Conservation (phyloP, 35 echinoderm and acorn worm genomes). For the Hemicentrotus pulcherrimus region DNA sequence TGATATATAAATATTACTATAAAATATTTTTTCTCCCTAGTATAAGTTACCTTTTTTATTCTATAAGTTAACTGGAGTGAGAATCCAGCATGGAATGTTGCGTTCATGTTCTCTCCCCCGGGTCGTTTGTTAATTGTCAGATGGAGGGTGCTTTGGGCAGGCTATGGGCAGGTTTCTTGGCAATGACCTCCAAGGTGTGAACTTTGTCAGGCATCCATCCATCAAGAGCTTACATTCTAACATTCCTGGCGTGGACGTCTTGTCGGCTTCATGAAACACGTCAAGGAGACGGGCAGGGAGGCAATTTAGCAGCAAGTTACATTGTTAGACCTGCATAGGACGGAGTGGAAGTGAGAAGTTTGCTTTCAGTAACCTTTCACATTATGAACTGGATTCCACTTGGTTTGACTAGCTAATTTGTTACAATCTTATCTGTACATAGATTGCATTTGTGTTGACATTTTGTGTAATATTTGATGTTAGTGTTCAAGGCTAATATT, state of each 20-base stretch:
- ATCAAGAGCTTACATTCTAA: neutral
- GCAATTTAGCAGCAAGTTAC: neutral
- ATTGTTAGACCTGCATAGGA: neutral
- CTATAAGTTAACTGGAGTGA: no score
- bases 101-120: no score
- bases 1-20: no score
- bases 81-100: no score
- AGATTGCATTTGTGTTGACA: no score
- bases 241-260: neutral
- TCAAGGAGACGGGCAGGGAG: conserved; percentile 6
- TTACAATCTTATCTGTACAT: no score
- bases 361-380: neutral
- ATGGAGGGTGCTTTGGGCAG: neutral
- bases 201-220: neutral
- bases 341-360: neutral
- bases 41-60: no score
- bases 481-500: no score
- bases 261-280: neutral
- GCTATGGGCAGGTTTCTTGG: neutral
- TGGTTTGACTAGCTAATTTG: no score
- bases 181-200: neutral
- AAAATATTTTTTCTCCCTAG: no score
- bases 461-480: no score
- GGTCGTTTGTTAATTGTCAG: no score
- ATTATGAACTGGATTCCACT: neutral